Evolutionary conservation across 2,888 invertebrate species (phyloP), one percentile per base, ranked within the genome.

Genomic region (Kuschelorhynchus macadamiae): DNA sequence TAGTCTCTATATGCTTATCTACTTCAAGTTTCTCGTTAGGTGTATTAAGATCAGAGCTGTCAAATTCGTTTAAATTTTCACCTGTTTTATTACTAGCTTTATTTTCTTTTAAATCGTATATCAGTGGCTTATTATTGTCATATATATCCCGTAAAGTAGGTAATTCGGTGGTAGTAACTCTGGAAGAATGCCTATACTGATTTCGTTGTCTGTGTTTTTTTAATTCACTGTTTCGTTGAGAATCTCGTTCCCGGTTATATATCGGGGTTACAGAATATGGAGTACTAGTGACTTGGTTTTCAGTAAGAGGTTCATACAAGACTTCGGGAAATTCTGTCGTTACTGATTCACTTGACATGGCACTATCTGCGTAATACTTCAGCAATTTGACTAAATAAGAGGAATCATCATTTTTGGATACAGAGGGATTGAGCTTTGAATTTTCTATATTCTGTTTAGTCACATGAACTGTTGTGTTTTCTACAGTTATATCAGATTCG

Each of bases 301-400:
- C 66, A 1, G 66, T 66, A 18, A 66, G 16, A 14, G 66, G 59
- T 8, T 44, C 41, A 44, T 65, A 65, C 11, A 57, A 59, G 9
- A 17, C 52, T 30, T 17, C 16, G 14, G 57, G 20, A 12, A n/a
- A 8, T 9, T 53, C 49, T 20, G 42, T 36, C 12, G 14, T 18
- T 21, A 14, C 44, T 36, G 33, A 33, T 49, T 20, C 20, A 36
- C 11, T 36, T 11, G 36, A n/a, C 9, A 30, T 7, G 12, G 47
- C 56, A 16, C 1, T 39, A 16, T 61, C 55, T 12, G 56, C 67
- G 56, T 47, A 67, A 36, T 55, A 61, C 36, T 49, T 67, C 16
- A 67, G 32, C 11, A 67, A 21, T 12, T 67, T 56, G n/a, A 61
- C 25, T 33, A 61, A 20, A 42, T 67, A 67, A 17, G 33, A 42